These are phyloP conservation scores for Xenopus laevis DNA, from an alignment of 2,113 vertebrate species.

Conservation along the genomic window DNA sequence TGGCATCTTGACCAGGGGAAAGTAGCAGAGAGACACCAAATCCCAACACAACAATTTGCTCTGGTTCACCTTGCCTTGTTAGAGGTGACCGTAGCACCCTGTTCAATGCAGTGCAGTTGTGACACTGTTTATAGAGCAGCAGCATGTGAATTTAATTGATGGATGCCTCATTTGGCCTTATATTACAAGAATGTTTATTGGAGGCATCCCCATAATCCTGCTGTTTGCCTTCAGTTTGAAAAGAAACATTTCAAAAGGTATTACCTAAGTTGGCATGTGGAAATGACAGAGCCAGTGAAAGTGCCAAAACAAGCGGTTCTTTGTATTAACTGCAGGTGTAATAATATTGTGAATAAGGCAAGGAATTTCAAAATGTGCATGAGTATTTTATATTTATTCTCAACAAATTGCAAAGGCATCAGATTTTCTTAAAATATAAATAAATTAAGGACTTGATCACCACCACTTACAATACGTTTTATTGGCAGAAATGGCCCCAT, in stretches of 20 bases:
- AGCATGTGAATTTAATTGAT: constrained; percentile 17
- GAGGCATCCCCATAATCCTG: constrained; percentile 27
- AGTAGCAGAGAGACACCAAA: too few relatives aligned
- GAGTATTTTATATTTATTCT: neutral
- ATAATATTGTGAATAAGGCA: constrained; percentile 35
- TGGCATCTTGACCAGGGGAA: too few relatives aligned
- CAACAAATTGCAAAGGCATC: neutral
- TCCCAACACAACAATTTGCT: too few relatives aligned
- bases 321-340: constrained; percentile 35
- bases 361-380: constrained; percentile 12
- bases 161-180: constrained; percentile 12
- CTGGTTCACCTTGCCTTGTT: too few relatives aligned
- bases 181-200: constrained; percentile 28
- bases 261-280: constrained; percentile 36
- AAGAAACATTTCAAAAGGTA: constrained; percentile 32
- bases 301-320: constrained; percentile 38
- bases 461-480: too few relatives aligned
- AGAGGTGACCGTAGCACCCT: neutral
- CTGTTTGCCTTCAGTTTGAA: constrained; percentile 29
- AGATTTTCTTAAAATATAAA: neutral
- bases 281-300: constrained; percentile 20
- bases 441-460: too few relatives aligned
- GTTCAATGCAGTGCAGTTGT: constrained; percentile 9
- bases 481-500: too few relatives aligned
- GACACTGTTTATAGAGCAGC: neutral